Evolutionary conservation across 2,113 vertebrate species (phyloP).

Genomic region (Esox niger): DNA sequence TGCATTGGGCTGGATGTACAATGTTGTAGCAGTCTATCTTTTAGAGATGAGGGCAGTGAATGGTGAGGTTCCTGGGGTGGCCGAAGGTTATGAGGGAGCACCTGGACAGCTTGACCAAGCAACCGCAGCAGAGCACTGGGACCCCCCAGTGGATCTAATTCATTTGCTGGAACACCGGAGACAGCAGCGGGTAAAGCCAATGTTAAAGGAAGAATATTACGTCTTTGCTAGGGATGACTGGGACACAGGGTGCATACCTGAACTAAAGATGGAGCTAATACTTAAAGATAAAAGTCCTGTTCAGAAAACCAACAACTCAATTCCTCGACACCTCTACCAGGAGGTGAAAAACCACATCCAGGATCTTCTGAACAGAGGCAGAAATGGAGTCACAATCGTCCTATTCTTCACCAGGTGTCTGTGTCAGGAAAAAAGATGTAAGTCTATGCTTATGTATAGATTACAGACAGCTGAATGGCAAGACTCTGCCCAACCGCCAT

Average conservation of each 20-base stretch:
- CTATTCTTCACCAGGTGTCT: constrained; percentile 12
- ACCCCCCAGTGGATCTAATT: constrained; percentile 15
- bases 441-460: no score
- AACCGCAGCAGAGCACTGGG: constrained; percentile 4
- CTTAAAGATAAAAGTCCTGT: constrained; percentile 15
- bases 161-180: constrained; percentile 6
- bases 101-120: neutral
- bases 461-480: no score
- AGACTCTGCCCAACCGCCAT: no score
- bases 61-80: neutral
- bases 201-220: constrained; percentile 11
- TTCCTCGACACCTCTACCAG: constrained; percentile 8
- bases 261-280: constrained; percentile 4
- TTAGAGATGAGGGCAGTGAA: neutral
- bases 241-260: constrained; percentile 12
- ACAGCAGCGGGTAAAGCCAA: neutral
- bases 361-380: constrained; percentile 18
- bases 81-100: neutral
- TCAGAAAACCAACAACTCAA: constrained; percentile 16
- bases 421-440: constrained; percentile 32
- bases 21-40: constrained; percentile 2
- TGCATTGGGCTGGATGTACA: constrained; percentile 6
- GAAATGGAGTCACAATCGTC: constrained; percentile 17
- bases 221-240: constrained; percentile 14
- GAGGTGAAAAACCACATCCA: constrained; percentile 21